phyloP scores from a whole-genome alignment of 2,888 invertebrate genomes.

The Conus canariensis region DNA sequence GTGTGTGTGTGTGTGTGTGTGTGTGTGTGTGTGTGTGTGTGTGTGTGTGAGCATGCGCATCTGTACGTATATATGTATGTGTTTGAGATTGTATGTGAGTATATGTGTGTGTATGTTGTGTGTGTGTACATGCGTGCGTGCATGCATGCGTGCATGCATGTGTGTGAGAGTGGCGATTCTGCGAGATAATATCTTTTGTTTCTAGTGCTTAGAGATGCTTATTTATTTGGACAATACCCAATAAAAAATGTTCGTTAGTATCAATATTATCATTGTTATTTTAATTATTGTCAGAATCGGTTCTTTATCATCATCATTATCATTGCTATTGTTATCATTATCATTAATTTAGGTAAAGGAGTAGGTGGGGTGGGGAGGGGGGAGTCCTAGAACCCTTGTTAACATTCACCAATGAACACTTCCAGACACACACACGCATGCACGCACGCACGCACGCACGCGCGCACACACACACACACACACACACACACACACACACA shows the following conservation, averaged over 20 bases:
- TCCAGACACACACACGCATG: not conserved
- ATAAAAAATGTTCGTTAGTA: too few relatives aligned
- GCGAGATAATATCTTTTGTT: too few relatives aligned
- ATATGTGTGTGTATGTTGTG: conserved; percentile 6
- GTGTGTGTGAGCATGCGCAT: conserved; percentile 19
- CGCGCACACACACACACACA: conserved; percentile 23
- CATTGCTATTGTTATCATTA: not conserved
- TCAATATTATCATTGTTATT: too few relatives aligned
- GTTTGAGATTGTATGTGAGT: not conserved
- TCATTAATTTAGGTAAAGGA: too few relatives aligned
- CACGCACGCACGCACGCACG: conserved; percentile 23
- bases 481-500: conserved; percentile 23
- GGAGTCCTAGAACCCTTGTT: too few relatives aligned
- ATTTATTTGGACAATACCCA: too few relatives aligned
- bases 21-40: not conserved
- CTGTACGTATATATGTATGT: not conserved
- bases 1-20: too few relatives aligned
- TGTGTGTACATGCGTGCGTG: not conserved
- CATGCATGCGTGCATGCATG: not conserved
- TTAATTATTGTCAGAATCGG: too few relatives aligned
- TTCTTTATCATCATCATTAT: too few relatives aligned
- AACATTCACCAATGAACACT: conserved; percentile 1
- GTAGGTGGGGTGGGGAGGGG: too few relatives aligned
- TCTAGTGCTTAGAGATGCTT: too few relatives aligned
- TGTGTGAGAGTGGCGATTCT: not conserved